Conservation (phyloP, 2,888 invertebrate species). For the Fragum fragum region DNA sequence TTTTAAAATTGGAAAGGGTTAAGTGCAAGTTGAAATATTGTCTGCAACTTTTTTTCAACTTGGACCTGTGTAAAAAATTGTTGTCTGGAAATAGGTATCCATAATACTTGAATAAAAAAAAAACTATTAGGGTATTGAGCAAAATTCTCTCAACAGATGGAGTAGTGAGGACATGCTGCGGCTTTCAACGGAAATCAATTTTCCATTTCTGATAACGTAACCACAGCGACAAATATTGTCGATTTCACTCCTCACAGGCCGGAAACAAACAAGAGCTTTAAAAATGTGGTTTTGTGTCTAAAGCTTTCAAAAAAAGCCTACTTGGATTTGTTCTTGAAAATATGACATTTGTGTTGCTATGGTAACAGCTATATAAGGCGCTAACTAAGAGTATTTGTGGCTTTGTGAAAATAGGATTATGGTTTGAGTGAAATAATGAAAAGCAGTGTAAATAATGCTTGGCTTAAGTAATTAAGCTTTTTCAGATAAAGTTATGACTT, state of each 20-base stretch:
- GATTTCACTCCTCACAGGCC: constrained; percentile 53
- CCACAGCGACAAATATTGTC: constrained; percentile 63
- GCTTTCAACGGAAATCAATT: constrained; percentile 60
- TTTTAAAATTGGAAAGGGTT: too few species aligned
- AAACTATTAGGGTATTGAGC: not conserved
- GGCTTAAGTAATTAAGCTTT: constrained; percentile 53
- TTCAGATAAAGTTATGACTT: not conserved
- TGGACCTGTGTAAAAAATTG: too few species aligned
- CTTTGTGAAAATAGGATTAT: constrained; percentile 53
- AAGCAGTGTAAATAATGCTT: constrained; percentile 57
- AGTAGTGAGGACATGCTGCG: constrained; percentile 29
- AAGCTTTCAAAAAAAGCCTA: constrained; percentile 56
- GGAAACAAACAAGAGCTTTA: constrained; percentile 63
- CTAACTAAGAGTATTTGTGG: constrained; percentile 37
- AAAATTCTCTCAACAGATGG: constrained; percentile 59
- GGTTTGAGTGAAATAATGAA: constrained; percentile 58
- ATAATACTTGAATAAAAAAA: too few species aligned
- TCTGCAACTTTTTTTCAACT: too few species aligned
- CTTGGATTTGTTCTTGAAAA: constrained; percentile 56
- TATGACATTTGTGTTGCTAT: constrained; percentile 43
- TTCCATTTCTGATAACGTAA: constrained; percentile 64
- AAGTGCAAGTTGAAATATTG: too few species aligned
- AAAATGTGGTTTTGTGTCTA: constrained; percentile 66
- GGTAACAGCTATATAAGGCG: constrained; percentile 30
- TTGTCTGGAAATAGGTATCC: too few species aligned